These are phyloP conservation scores for Tyrannus savana DNA, from an alignment of 2,113 vertebrate species.

Conservation along the genomic window DNA sequence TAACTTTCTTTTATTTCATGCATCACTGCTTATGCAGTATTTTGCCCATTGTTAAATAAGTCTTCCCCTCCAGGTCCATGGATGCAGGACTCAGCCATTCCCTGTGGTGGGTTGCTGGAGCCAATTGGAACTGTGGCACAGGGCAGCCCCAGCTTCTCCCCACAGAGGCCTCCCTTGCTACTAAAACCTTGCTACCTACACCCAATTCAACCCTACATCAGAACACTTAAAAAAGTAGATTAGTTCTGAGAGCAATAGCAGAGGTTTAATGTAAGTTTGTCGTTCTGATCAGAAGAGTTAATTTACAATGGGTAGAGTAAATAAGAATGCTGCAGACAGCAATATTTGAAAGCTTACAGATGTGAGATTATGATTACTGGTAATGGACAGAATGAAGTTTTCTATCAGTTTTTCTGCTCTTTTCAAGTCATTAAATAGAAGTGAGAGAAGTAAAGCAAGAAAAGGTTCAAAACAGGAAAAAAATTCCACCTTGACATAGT, in stretches of 20 bases:
- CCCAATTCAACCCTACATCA: background rate
- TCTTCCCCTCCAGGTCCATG: background rate
- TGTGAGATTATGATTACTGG: background rate
- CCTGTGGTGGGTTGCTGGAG: background rate
- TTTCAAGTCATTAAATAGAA: background rate
- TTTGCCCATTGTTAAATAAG: background rate
- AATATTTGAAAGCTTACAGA: background rate
- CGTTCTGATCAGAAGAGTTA: background rate
- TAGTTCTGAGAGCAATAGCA: background rate
- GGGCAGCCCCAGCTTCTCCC: background rate
- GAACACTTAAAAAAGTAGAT: background rate
- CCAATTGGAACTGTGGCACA: background rate
- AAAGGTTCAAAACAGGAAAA: background rate
- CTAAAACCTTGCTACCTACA: background rate
- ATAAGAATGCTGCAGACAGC: background rate
- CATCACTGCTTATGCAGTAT: background rate
- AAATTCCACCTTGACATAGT: background rate
- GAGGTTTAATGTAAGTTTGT: background rate
- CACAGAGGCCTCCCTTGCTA: background rate
- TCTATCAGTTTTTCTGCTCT: background rate
- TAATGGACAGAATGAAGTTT: background rate
- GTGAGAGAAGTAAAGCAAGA: background rate
- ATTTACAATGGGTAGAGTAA: background rate
- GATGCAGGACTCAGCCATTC: rapidly evolving
- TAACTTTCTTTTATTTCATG: background rate